Base-by-base conservation (phyloP, 2,888 invertebrate genomes). In the Sclerodermus sp. region DNA sequence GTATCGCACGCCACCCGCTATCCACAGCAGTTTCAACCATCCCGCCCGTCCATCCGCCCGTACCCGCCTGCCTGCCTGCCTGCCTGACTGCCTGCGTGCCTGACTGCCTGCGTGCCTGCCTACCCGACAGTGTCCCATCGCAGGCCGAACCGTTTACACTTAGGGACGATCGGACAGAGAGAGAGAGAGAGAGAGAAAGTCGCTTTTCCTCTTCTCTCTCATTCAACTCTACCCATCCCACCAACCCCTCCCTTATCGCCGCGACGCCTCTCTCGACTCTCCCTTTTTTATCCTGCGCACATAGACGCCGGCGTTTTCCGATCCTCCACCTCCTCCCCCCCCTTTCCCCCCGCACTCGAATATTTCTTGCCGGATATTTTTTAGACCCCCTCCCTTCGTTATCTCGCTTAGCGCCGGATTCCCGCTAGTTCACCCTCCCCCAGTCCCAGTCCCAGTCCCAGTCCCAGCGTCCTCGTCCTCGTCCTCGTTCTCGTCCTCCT, bases 121-220 rank as follows among this genome's bases (percentile, higher is more conserved):
- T n/a, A n/a, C 68, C 68, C 59, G 68, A 69, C 75, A 77, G 76
- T 76, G 76, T 77, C 76, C 77, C 76, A 74, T 73, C 73, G 76
- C 77, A 74, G 73, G 75, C 71, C 76, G 76, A 73, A 70, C 73
- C 73, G 77, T 74, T 73, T 74, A 73, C 76, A 68, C 72, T 71
- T 67, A 58, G 67, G 68, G 68, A 64, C 70, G 68, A 73, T 67
- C 68, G 59, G 65, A 58, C 66, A n/a, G n/a, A n/a, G n/a, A n/a
- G n/a, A n/a, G n/a, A n/a, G n/a, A n/a, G n/a, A n/a, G n/a, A n/a
- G n/a, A n/a, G n/a, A n/a, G n/a, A n/a, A n/a, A n/a, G n/a, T 47
- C 49, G 55, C 42, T 45, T 39, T 43, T 29, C 53, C 43, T 41
- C 47, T 47, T 23, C 57, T 48, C 42, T 45, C 45, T 43, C 46